Conservation (phyloP, 1,140 invertebrate species). For the Drosophila carrolli region DNA sequence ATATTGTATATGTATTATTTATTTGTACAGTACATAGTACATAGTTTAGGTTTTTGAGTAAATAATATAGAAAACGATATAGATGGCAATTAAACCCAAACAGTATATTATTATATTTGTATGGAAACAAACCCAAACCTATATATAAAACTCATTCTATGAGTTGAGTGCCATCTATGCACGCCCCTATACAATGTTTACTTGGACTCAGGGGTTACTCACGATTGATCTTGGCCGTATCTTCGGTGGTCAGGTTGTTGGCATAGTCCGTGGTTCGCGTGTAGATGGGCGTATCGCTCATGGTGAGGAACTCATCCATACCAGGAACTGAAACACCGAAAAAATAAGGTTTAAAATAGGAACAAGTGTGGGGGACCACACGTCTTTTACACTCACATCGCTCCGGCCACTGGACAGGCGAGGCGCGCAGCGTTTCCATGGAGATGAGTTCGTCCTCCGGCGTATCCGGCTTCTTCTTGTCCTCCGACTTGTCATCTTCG, state of each 20-base stretch:
- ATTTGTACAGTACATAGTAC: too few species aligned
- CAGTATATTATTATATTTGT: too few species aligned
- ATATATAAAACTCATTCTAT: neutral
- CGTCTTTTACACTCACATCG: conserved; percentile 89
- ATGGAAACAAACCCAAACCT: too few species aligned
- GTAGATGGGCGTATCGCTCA: conserved; percentile 85
- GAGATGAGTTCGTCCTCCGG: conserved; percentile 87
- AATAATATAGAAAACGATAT: too few species aligned
- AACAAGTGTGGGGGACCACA: neutral
- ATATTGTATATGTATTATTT: too few species aligned
- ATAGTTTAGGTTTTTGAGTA: too few species aligned
- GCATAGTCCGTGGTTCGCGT: conserved; percentile 86
- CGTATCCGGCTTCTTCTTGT: neutral
- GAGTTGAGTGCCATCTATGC: neutral
- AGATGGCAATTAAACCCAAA: too few species aligned
- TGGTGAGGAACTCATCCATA: conserved; percentile 89
- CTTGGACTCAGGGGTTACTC: conserved; percentile 67
- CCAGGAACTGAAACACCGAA: conserved; percentile 88
- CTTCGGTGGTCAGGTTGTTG: conserved; percentile 87
- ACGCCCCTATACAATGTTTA: neutral
- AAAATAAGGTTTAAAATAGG: conserved; percentile 17
- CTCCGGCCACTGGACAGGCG: conserved; percentile 97
- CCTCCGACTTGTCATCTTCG: neutral
- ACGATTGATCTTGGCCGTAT: conserved; percentile 91
- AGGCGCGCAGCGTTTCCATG: conserved; percentile 94